Base-by-base conservation (phyloP, 30 jellyfish, hydroid and myxozoan genomes). In the Cassiopea xamachana region DNA sequence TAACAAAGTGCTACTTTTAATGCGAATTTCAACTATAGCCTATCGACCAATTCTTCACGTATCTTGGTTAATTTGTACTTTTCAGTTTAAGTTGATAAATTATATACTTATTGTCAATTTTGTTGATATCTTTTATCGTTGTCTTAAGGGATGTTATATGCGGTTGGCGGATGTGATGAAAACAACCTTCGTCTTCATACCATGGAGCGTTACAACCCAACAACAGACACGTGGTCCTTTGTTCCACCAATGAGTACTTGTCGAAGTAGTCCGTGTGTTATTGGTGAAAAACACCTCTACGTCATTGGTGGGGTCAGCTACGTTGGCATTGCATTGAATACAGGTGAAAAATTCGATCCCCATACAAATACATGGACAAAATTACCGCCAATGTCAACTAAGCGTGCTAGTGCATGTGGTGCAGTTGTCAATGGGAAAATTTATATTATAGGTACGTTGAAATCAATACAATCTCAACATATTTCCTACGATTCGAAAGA, bases 341-440 rank as follows among this genome's bases (percentile, higher is more conserved):
- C 98, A 45, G 98, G 93, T 19, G 98, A 91, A 69, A 84, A 82
- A 75, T 96, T 92, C 80, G 99, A 96, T 73, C 99, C 99, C 3
- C 99, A 88, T 59, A 85, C 98, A 48, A 96, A 96, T 75, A 62
- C 97, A 59, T 96, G 99, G 99, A 16, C 86, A 2, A 80, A 84
- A 82, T 58, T 96, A 71, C 93, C 98, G 1, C 94, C 98, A 50
- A 91, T 96, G 99, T 69, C 77, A 70, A 92, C 98, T 46, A 88
- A 92, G 85, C 94, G 99, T n/a, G 99, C 99, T 43, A 96, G 99
- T 86, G 99, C 99, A 48, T 96, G 99, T 86, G 97, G 99, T 61
- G 97, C 98, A 1, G 98, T 90, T 69, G 97, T 96, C 71, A 91
- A 89, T 83, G 98, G 96, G 61, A 92, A 87, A 55, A 96, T 96